Evolutionary conservation across 1,140 invertebrate genomes (phyloP).

Genomic region (Stenopsyche tienmushanensis): DNA sequence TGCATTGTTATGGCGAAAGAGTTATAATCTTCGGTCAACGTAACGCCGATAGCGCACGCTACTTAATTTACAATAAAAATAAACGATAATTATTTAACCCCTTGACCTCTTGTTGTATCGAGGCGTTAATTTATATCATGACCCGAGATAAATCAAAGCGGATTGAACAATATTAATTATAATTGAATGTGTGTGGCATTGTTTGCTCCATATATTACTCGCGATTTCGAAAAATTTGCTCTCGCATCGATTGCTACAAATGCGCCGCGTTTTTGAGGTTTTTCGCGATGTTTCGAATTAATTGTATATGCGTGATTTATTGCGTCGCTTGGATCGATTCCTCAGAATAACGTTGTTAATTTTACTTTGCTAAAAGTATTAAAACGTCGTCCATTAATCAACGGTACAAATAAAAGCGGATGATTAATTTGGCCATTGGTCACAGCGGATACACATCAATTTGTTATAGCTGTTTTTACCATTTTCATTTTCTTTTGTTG

Average conservation of each 20-base stretch:
- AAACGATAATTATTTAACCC: too few species aligned
- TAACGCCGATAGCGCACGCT: too few species aligned
- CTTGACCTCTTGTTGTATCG: too few species aligned
- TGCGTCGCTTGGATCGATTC: neutral
- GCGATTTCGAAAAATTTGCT: neutral
- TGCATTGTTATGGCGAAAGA: too few species aligned
- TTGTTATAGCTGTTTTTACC: neutral
- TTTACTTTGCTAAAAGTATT: neutral
- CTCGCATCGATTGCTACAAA: neutral
- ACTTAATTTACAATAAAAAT: too few species aligned
- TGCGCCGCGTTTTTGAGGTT: neutral
- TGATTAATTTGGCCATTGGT: neutral
- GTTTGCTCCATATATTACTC: neutral
- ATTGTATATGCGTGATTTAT: neutral
- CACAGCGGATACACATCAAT: neutral
- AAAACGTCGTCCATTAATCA: neutral
- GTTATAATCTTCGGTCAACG: too few species aligned
- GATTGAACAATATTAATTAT: too few species aligned
- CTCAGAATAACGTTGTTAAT: neutral
- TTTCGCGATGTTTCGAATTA: neutral
- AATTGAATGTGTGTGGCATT: too few species aligned
- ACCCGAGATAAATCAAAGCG: too few species aligned
- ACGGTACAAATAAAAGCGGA: too few species aligned
- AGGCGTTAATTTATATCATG: too few species aligned
- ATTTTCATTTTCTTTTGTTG: too few species aligned